Evolutionary conservation across 2,797 vertebrate genomes (phyloP), one percentile per base, ranked within the genome.

Genomic region (Falco naumanni): DNA sequence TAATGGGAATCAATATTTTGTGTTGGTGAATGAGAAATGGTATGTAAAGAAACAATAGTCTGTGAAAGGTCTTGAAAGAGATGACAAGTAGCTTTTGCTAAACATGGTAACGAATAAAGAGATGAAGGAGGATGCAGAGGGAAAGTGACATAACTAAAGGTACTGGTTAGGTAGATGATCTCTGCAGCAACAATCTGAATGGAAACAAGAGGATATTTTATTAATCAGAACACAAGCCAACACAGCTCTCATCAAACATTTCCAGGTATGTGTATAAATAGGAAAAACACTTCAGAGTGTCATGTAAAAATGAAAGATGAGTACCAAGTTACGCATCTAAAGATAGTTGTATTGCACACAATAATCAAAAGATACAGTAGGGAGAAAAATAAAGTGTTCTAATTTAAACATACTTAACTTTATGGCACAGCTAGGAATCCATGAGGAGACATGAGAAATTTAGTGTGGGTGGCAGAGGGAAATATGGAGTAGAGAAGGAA

Each of bases 21-120:
- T 51, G 28, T 54, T 89, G 66, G 16, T 69, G 59, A 92, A 84
- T 81, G 88, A 84, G 82, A 91, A 87, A 78, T 54, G 33, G 11
- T 71, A 84, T 39, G 61, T 89, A 89, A 95, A 93, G 76, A 86
- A 84, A 76, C 69, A 89, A 68, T 29, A 86, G 41, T 47, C 50
- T 82, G 6, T 84, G 63, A 89, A 87, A 75, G 14, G 41, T 85
- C 68, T 89, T 91, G 47, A 66, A 90, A 89, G 43, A 86, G 43
- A 68, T 59, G 41, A 60, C 10, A 39, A 84, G 45, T 50, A 83
- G 39, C 20, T 81, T 92, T 78, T 65, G 47, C 61, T 79, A 78
- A 71, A 45, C 83, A 60, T 13, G 4, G 19, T 81, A 39, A 71
- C 89, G 34, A 34, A 85, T 50, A 74, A 71, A 77, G 51, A 74